Percentiles rank a stretch among this genome's conserved stretches.
These are phyloP conservation scores for Choristoneura rosaceana DNA, from an alignment of 2,888 invertebrate genomes.

Conservation along the genomic window DNA sequence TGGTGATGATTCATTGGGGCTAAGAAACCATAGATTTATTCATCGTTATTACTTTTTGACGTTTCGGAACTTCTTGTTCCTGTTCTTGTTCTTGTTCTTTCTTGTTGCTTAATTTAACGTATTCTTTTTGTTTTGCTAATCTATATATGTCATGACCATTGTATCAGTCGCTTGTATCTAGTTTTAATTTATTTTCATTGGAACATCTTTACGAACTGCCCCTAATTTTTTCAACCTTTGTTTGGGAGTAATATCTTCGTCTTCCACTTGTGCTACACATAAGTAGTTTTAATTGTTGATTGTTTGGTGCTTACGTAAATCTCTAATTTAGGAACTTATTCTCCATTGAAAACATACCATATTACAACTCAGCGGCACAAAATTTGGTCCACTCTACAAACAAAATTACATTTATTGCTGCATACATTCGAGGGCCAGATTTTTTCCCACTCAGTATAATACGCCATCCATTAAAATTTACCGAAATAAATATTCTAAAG, in stretches of 20 bases:
- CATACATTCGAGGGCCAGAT: too few species aligned
- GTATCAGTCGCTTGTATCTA: slow-evolving; percentile 61
- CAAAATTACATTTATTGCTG: too few species aligned
- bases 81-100: slow-evolving; percentile 41
- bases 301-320: too few species aligned
- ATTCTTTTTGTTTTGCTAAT: slow-evolving; percentile 64
- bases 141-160: slow-evolving; percentile 68
- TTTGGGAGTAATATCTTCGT: too few species aligned
- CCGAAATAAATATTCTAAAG: not conserved
- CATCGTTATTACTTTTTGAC: slow-evolving; percentile 63
- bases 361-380: too few species aligned
- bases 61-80: slow-evolving; percentile 52
- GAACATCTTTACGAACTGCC: not conserved
- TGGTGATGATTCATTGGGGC: slow-evolving; percentile 72
- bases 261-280: too few species aligned
- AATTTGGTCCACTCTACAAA: too few species aligned
- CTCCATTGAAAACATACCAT: too few species aligned
- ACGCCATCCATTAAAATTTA: too few species aligned
- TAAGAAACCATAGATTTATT: slow-evolving; percentile 48
- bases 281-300: not conserved
- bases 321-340: too few species aligned
- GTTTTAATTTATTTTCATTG: not conserved
- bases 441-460: too few species aligned
- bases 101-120: slow-evolving; percentile 74
- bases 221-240: not conserved